Conservation (phyloP, 92 coral and sea anemone species). For the Scolanthus callimorphus region DNA sequence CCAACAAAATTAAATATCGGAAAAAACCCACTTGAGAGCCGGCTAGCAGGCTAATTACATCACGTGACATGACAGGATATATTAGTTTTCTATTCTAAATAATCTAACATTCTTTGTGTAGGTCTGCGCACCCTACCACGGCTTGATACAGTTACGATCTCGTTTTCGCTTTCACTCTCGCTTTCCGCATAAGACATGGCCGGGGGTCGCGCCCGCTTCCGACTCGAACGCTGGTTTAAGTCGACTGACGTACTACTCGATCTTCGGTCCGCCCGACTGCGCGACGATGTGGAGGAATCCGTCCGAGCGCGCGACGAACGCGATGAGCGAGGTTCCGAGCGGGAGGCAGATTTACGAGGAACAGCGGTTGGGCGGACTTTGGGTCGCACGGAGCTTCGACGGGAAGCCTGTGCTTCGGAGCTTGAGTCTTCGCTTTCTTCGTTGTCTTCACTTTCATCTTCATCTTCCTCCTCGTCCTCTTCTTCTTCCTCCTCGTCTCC, state of each 20-base stretch:
- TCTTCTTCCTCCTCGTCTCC: constrained; percentile 65
- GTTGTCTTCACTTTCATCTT: constrained; percentile 61
- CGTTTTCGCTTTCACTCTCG: constrained; percentile 89
- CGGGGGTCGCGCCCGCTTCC: constrained; percentile 56
- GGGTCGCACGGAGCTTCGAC: constrained; percentile 66
- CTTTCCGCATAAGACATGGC: constrained; percentile 79
- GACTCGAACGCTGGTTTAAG: constrained; percentile 39
- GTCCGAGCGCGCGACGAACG: not conserved
- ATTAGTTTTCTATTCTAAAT: constrained; percentile 53
- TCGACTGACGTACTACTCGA: constrained; percentile 24
- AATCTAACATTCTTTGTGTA: constrained; percentile 89
- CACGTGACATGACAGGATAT: no score
- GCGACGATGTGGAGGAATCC: constrained; percentile 17
- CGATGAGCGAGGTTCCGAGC: not conserved
- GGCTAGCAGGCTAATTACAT: no score
- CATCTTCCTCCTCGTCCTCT: constrained; percentile 66
- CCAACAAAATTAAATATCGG: no score
- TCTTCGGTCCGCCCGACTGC: constrained; percentile 13
- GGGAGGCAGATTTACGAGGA: constrained; percentile 15
- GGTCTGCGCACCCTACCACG: constrained; percentile 96
- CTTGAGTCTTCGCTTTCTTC: constrained; percentile 39
- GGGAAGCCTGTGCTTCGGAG: constrained; percentile 29
- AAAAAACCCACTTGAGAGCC: no score
- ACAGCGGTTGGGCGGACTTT: constrained; percentile 74
- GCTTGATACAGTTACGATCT: constrained; percentile 67